phyloP scores from a whole-genome alignment of 2,113 vertebrate species.

The Peromyscus californicus region DNA sequence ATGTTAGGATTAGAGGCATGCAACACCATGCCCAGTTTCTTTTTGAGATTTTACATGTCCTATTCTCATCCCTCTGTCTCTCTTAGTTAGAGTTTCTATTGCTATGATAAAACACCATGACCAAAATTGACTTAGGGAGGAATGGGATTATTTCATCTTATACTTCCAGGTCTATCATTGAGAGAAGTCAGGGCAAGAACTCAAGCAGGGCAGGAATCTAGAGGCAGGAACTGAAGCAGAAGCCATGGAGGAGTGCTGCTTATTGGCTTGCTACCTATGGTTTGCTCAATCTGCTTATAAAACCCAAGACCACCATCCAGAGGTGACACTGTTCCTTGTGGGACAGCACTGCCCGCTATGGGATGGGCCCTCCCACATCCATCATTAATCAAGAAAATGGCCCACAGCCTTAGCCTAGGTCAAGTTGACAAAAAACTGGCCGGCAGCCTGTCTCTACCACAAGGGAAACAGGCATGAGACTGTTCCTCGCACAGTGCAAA shows the following conservation, averaged over 20 bases:
- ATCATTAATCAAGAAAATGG: neutral
- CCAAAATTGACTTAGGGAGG: neutral
- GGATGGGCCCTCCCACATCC: neutral
- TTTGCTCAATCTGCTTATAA: neutral
- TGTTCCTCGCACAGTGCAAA: neutral
- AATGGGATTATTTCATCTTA: neutral
- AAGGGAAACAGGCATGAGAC: neutral
- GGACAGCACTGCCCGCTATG: neutral
- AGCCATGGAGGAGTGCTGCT: neutral
- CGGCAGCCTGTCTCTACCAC: neutral
- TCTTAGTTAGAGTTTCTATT: neutral
- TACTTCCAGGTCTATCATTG: neutral
- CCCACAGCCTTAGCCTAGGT: neutral
- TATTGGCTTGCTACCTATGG: neutral
- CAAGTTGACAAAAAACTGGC: neutral
- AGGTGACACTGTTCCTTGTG: neutral
- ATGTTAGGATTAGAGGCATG: neutral
- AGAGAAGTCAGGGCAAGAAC: neutral
- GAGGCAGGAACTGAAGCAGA: neutral
- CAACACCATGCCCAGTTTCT: neutral
- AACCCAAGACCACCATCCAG: neutral
- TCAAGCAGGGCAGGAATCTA: neutral
- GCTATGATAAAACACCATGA: neutral
- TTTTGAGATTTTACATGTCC: neutral
- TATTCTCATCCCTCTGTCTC: neutral